Base-by-base conservation (phyloP, 1,140 invertebrate species). In the Drosophila tani region DNA sequence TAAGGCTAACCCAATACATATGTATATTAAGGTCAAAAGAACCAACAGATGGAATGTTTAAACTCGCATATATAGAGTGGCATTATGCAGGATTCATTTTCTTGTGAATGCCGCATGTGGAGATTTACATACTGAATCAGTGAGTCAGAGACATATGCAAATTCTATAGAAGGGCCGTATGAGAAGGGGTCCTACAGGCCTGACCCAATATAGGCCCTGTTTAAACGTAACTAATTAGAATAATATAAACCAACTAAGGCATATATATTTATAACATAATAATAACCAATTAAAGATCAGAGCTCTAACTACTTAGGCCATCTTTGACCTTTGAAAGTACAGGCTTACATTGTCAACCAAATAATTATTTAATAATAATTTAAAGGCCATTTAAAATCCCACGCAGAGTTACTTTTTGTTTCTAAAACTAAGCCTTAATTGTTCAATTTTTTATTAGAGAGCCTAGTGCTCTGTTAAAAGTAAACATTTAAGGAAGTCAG, bases 401-500 rank as follows among this genome's bases (percentile, higher is more conserved):
- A 21, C 12, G 8, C 11, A 21, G 1, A 2, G 1, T 15, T 9
- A 8, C 3, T 5, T 1, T 2, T 2, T 40, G 14, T 29, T 35
- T 4, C 35, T 38, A 5, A 38, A 38, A 2, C 21, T 24, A 3
- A 41, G 6, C 4, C 2, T 15, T 41, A n/a, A n/a, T 17, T 50
- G 4, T 17, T 6, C 12, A 12, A 19, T 17, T 32, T 5, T 17
- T 9, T 51, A n/a, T 11, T 7, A 15, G 32, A 32, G n/a, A 7
- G n/a, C 19, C 14, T 9, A 15, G 0, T n/a, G 1, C 9, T n/a
- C 14, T n/a, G 11, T 38, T 40, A 56, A 40, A 40, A 8, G 19
- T 6, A n/a, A 56, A 14, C 35, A 56, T 56, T 56, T 24, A 56
- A 40, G 32, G 15, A 40, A 55, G 53, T 24, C 32, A n/a, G 19